Percentiles rank a stretch among this genome's conserved stretches.
phyloP scores from a whole-genome alignment of 2,888 invertebrate genomes.

The Drosophila peninsularis region DNA sequence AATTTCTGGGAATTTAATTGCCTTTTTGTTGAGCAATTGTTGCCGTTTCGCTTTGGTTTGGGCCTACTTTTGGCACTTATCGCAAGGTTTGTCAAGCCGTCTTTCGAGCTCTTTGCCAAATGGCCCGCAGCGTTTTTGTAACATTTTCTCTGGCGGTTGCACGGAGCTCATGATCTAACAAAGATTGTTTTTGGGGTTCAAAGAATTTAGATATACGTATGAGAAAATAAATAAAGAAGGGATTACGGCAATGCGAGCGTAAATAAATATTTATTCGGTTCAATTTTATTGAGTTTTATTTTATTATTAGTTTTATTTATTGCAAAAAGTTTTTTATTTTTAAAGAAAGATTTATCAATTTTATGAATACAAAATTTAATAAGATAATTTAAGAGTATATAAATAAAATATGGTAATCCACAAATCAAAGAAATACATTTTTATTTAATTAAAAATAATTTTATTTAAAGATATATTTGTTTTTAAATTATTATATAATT shows the following conservation, averaged over 20 bases:
- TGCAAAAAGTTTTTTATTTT: too few relatives aligned
- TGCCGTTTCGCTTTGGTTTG: slow-evolving; percentile 32
- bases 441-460: too few relatives aligned
- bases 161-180: slow-evolving; percentile 60
- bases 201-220: slow-evolving; percentile 8
- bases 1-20: slow-evolving; percentile 76
- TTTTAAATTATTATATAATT: too few relatives aligned
- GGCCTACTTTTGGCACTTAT: slow-evolving; percentile 32
- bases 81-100: slow-evolving; percentile 48
- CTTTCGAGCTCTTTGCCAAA: slow-evolving; percentile 58
- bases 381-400: too few relatives aligned
- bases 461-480: too few relatives aligned
- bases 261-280: neutral
- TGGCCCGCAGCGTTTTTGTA: slow-evolving; percentile 73
- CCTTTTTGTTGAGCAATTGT: slow-evolving; percentile 58
- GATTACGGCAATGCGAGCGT: neutral
- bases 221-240: neutral
- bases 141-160: slow-evolving; percentile 55
- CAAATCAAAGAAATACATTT: too few relatives aligned
- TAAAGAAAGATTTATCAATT: too few relatives aligned
- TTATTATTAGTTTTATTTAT: too few relatives aligned
- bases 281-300: neutral
- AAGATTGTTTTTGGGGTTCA: slow-evolving; percentile 28
- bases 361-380: too few relatives aligned
- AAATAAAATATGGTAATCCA: too few relatives aligned